Conservation (phyloP, 2,113 vertebrate genomes). For the Alectura lathami region DNA sequence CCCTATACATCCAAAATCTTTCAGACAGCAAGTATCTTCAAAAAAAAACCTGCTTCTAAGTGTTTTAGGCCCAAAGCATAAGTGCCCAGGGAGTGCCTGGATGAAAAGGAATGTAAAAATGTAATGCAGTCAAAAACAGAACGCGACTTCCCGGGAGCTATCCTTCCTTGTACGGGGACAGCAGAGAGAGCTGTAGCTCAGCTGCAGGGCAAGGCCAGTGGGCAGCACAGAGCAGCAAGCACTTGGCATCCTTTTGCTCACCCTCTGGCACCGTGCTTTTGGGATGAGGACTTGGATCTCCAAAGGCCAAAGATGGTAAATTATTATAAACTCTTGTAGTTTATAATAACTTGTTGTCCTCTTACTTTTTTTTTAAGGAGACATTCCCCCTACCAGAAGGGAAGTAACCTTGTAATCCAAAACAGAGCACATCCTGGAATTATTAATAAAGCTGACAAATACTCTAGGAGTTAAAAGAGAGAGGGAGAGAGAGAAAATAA, state of each 20-base stretch:
- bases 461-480: neutral
- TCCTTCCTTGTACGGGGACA: neutral
- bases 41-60: neutral
- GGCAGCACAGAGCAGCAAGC: neutral
- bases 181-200: neutral
- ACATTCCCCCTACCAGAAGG: neutral
- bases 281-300: neutral
- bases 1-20: neutral
- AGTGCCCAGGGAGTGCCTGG: neutral
- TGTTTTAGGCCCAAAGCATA: neutral
- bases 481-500: neutral
- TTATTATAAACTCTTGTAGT: neutral
- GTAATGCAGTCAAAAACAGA: neutral
- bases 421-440: neutral
- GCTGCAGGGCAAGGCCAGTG: neutral
- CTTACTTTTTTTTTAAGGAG: neutral
- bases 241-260: neutral
- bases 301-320: neutral
- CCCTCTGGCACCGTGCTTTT: neutral
- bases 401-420: constrained; percentile 17
- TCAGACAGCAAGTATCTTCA: neutral
- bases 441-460: neutral
- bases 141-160: neutral
- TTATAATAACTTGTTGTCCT: too few relatives aligned
- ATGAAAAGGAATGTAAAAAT: neutral